Evolutionary conservation across 30 jellyfish, hydroid and myxozoan species (phyloP), one percentile per base, ranked within the genome.

Genomic region (Phacellophora camtschatica): DNA sequence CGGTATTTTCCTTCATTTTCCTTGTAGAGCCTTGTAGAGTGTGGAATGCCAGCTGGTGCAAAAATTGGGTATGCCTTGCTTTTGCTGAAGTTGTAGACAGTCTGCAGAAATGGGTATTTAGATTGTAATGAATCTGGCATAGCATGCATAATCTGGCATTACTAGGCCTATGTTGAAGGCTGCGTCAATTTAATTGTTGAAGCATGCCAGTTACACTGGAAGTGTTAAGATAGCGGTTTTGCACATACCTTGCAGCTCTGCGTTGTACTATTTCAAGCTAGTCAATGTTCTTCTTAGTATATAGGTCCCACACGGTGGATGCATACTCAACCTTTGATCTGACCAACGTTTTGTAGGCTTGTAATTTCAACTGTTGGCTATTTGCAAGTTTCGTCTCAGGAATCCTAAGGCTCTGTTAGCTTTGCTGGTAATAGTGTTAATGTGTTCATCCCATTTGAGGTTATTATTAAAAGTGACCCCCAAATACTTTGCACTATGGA

Each of bases 231-330:
- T 63, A 63, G 56, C 77, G 27, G 57, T 63, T 63, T n/a, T n/a
- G n/a, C n/a, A n/a, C n/a, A n/a, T n/a, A n/a, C n/a, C n/a, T n/a
- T n/a, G n/a, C n/a, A n/a, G 18, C 34, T 36, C 77, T 41, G 67
- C 71, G 66, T 49, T 41, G 82, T 46, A 68, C 67, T 68, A 45
- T 68, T 46, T 68, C 82, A 8, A 68, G 5, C 23, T 68, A 56
- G 50, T 71, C 58, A 35, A 71, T 71, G 77, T 74, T 54, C 54
- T 74, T 34, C 30, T 31, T 74, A 33, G 76, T 74, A 54, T 36
- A 74, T 43, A 77, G 87, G 77, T 74, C 87, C 88, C 64, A 55
- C 42, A 75, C 88, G 19, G 88, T 61, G 79, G 88, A 75, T 28
- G 79, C 68, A 37, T 56, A 75, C 69, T 75, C 88, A 55, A 75